Percentiles rank a stretch among this genome's conserved stretches.
Evolutionary conservation across 2,888 invertebrate genomes (phyloP).

Genomic region (Epirrhoe tristata): DNA sequence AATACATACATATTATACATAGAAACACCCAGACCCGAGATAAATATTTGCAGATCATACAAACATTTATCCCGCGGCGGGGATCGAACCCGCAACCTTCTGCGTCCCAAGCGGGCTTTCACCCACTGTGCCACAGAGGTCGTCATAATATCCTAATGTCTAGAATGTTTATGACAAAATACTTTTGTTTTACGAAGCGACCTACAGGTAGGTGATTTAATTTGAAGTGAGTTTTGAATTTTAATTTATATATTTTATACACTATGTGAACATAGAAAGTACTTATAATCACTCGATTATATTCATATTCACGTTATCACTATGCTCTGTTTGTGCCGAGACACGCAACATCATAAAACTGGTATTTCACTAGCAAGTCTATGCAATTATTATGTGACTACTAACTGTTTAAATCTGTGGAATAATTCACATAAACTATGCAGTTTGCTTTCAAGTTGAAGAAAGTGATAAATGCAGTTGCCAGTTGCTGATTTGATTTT

Average conservation of each 20-base stretch:
- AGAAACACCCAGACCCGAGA: too few relatives aligned
- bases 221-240: not conserved
- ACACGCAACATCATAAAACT: constrained; percentile 14
- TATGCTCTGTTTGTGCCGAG: constrained; percentile 17
- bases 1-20: too few relatives aligned
- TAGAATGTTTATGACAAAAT: too few relatives aligned
- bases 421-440: not conserved
- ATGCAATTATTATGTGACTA: not conserved
- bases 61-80: too few relatives aligned
- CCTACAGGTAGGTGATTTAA: not conserved
- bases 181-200: not conserved
- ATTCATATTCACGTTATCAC: constrained; percentile 14
- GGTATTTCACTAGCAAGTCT: not conserved
- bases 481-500: not conserved
- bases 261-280: constrained; percentile 10
- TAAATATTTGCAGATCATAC: too few relatives aligned
- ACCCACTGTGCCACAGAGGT: too few relatives aligned
- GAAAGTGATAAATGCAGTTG: not conserved
- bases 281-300: not conserved
- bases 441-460: not conserved
- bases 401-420: not conserved
- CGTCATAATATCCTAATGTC: too few relatives aligned
- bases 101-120: too few relatives aligned
- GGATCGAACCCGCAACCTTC: too few relatives aligned
- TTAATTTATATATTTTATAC: not conserved